Conservation (phyloP, 2,888 invertebrate genomes). For the Noctua comes region DNA sequence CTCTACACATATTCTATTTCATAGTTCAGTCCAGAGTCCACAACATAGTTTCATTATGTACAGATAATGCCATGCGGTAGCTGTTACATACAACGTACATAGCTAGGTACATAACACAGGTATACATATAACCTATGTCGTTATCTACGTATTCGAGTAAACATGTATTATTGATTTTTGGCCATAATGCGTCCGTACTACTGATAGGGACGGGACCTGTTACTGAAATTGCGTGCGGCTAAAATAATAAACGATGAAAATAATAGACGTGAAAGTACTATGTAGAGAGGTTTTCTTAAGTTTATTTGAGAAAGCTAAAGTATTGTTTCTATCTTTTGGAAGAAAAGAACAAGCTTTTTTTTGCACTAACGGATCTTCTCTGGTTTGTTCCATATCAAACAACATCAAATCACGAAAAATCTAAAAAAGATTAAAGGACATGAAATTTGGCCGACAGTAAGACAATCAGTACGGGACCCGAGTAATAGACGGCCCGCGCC, state of each 20-base stretch:
- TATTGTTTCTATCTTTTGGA: not conserved
- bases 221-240: slow-evolving; percentile 32
- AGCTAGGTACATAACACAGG: slow-evolving; percentile 17
- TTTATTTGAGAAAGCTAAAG: not conserved
- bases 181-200: slow-evolving; percentile 61
- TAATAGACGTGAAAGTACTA: not conserved
- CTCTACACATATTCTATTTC: not conserved
- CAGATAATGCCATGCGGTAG: slow-evolving; percentile 42
- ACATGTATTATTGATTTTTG: slow-evolving; percentile 79
- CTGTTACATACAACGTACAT: slow-evolving; percentile 13
- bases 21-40: slow-evolving; percentile 20
- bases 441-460: not conserved
- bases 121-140: slow-evolving; percentile 35
- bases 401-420: not conserved
- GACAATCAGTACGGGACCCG: not conserved
- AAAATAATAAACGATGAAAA: not conserved
- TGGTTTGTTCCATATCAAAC: not conserved
- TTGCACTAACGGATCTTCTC: not conserved
- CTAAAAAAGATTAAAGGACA: not conserved
- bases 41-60: slow-evolving; percentile 18
- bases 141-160: slow-evolving; percentile 72
- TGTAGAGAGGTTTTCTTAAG: not conserved
- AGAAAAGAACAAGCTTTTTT: not conserved
- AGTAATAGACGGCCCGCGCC: not conserved
- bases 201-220: slow-evolving; percentile 67